Base-by-base conservation (phyloP, 2,113 vertebrate genomes). In the Hydrochoerus hydrochaeris region DNA sequence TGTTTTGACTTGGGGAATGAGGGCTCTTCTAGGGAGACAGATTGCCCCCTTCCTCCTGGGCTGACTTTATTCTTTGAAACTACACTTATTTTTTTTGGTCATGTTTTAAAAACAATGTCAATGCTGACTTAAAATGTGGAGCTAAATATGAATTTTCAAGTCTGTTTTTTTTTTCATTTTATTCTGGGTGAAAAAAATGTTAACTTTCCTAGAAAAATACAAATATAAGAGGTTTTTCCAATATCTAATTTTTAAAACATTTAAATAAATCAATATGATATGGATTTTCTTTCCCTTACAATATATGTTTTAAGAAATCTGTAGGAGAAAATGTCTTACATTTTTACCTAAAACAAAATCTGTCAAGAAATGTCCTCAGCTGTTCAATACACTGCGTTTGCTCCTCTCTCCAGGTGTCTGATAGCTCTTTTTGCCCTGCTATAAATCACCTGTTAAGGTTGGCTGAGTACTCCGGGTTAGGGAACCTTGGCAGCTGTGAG, bases 231-330 rank as follows among this genome's bases (percentile, higher is more conserved):
- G 41, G 20, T 28, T 94, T 95, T 95, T 78, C 63, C 88, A 94
- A 96, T 96, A 96, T 84, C 95, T 96, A 97, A 97, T 97, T 97
- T 98, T 96, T 86, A 49, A 97, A 96, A 90, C 85, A 97, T 97
- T 96, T 97, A 97, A 97, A 96, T 97, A 97, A 96, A 97, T 97
- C 97, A 96, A 97, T 97, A 97, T 11, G 32, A 78, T 94, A 96
- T 96, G 52, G 94, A 98, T 98, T 97, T 97, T 95, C 96, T 95
- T 97, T 97, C 95, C 65, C 54, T 92, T 96, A 94, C 69, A 95
- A 97, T 97, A 95, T 95, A 95, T 95, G 82, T 95, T 96, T 97
- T 95, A 92, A 95, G 67, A 97, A 96, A 95, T 94, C 75, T 57
- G 20, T 89, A 80, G 38, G 95, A 96, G 41, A 95, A 97, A 96